A percentile compares a stretch with the other conserved stretches of the same genome.
Evolutionary conservation across 2,113 vertebrate species (phyloP).

Genomic region (Percopsis transmontana): DNA sequence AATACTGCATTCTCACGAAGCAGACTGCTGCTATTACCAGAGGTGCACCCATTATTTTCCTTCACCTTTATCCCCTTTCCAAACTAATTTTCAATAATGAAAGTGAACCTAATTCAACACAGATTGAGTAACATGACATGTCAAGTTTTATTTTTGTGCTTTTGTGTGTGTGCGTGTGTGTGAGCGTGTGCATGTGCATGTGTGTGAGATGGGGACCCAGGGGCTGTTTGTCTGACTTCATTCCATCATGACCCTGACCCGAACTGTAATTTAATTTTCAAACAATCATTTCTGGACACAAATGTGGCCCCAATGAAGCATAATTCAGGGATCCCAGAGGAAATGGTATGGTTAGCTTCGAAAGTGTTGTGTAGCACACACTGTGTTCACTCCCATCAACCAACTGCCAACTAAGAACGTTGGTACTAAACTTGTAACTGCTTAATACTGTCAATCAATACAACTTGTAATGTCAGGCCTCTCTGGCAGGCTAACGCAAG

Average conservation of each 20-base stretch:
- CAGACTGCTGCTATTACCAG: conserved; percentile 21
- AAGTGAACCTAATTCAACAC: conserved; percentile 52
- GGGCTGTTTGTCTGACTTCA: conserved; percentile 52
- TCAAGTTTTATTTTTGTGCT: conserved; percentile 7
- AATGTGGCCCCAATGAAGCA: conserved; percentile 49
- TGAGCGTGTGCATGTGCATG: background rate
- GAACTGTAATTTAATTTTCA: conserved; percentile 62
- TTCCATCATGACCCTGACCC: conserved; percentile 51
- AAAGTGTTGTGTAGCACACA: background rate
- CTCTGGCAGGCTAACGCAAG: conserved; percentile 11
- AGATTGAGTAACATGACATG: conserved; percentile 52
- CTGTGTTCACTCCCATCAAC: background rate
- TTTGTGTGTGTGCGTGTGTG: conserved; percentile 12
- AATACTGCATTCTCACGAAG: conserved; percentile 53
- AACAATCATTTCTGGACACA: conserved; percentile 56
- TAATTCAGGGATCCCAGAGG: conserved; percentile 41
- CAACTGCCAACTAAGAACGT: too few species aligned
- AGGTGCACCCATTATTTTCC: conserved; percentile 14
- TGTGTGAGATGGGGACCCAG: conserved; percentile 3
- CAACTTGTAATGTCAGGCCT: conserved; percentile 22
- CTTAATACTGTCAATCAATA: conserved; percentile 29
- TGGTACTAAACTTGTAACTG: conserved; percentile 33
- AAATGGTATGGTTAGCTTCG: conserved; percentile 25
- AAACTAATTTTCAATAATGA: conserved; percentile 38
- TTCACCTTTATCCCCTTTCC: background rate